Conservation (phyloP, 2,888 invertebrate species). For the Pachliopta kotzebuea region DNA sequence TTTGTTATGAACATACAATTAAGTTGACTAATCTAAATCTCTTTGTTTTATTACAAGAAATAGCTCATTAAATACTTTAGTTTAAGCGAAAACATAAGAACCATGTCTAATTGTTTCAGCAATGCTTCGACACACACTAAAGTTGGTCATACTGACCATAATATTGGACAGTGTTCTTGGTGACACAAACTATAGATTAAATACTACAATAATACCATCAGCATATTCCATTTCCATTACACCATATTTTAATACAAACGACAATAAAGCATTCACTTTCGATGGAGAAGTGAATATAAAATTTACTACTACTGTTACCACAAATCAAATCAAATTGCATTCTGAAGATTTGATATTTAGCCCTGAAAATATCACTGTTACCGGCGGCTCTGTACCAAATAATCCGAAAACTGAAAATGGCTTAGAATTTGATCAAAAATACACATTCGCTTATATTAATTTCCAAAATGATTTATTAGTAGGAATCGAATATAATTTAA, state of each 20-base stretch:
- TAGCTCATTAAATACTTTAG: no score
- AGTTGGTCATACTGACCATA: conserved; percentile 43
- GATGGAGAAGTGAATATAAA: conserved; percentile 69
- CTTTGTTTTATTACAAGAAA: no score
- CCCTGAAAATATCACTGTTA: conserved; percentile 45
- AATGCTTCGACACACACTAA: conserved; percentile 45
- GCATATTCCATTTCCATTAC: conserved; percentile 76
- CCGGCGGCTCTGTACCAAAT: conserved; percentile 40
- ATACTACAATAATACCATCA: conserved; percentile 68
- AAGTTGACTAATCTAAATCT: no score
- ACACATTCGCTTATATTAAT: conserved; percentile 73
- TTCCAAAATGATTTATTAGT: conserved; percentile 54
- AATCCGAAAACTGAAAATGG: conserved; percentile 44
- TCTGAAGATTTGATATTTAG: conserved; percentile 57
- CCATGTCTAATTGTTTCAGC: conserved; percentile 47
- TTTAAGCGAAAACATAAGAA: not conserved
- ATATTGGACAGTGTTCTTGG: conserved; percentile 40
- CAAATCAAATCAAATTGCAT: conserved; percentile 64
- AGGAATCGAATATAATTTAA: conserved; percentile 64
- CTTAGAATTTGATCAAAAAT: conserved; percentile 54
- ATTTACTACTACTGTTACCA: conserved; percentile 46
- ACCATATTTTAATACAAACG: conserved; percentile 72
- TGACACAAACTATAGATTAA: conserved; percentile 63
- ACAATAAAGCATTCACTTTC: conserved; percentile 65
- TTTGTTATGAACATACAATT: no score